Conservation (phyloP, 1,140 invertebrate genomes). For the Drosophila leontia region DNA sequence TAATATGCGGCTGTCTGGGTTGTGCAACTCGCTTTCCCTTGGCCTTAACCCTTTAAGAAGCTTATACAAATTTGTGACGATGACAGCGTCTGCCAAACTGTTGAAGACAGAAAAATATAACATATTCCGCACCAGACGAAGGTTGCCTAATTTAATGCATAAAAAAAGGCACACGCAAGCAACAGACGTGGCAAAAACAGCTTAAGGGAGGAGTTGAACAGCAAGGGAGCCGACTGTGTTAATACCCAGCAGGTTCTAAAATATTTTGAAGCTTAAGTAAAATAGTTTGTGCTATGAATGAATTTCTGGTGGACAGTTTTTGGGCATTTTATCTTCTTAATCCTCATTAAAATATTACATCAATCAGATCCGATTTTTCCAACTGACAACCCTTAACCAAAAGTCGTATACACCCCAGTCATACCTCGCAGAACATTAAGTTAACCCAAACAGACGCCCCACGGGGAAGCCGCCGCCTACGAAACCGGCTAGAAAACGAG, state of each 20-base stretch:
- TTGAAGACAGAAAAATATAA: conserved; percentile 32
- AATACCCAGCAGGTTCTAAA: conserved; percentile 27
- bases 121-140: conserved; percentile 52
- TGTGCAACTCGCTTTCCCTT: conserved; percentile 36
- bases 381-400: not conserved
- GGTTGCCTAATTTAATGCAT: conserved; percentile 76
- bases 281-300: not conserved
- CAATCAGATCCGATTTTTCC: not conserved
- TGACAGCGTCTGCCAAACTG: conserved; percentile 40
- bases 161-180: conserved; percentile 65
- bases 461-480: conserved; percentile 20
- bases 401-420: not conserved
- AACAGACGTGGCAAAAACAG: conserved; percentile 36
- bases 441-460: conserved; percentile 29
- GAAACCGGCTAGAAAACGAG: conserved; percentile 35
- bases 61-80: conserved; percentile 47
- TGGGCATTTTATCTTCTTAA: not conserved
- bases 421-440: conserved; percentile 28
- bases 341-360: not conserved
- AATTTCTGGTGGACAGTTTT: not conserved
- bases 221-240: not conserved
- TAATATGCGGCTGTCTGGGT: conserved; percentile 52
- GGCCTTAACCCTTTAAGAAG: conserved; percentile 63
- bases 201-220: not conserved
- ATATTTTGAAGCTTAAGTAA: not conserved